A percentile compares a stretch with the other conserved stretches of the same genome.
Evolutionary conservation across 2,797 vertebrate species (phyloP).

Genomic region (Neosilurus mollespiculum): DNA sequence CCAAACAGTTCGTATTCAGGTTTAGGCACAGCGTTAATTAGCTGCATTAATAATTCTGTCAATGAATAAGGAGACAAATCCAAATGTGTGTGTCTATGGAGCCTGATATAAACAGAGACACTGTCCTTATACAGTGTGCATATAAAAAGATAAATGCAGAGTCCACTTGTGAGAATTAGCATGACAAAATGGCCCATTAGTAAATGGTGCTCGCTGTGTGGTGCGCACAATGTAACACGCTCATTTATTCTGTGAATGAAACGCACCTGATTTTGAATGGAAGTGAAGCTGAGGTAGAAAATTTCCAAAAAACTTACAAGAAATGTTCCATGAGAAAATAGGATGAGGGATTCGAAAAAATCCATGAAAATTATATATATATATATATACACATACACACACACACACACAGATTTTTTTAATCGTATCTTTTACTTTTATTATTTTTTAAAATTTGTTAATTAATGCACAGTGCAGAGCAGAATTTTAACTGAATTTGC

Average conservation of each 20-base stretch:
- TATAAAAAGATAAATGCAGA: neutral
- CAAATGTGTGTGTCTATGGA: constrained; percentile 1
- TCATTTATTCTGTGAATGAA: constrained; percentile 48
- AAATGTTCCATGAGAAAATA: too few species aligned
- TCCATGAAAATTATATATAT: too few species aligned
- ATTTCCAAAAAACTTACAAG: too few species aligned
- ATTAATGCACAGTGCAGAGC: too few species aligned
- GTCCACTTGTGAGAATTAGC: constrained; percentile 38
- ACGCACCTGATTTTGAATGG: constrained; percentile 50
- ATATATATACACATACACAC: too few species aligned
- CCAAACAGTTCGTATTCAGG: neutral
- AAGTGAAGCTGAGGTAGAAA: constrained; percentile 33
- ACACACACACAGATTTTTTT: too few species aligned
- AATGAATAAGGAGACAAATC: neutral
- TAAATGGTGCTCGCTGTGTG: constrained; percentile 31
- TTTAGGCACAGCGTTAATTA: neutral
- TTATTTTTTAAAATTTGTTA: too few species aligned
- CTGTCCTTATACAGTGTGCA: neutral
- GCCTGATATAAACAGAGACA: constrained; percentile 34
- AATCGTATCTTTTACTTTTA: too few species aligned
- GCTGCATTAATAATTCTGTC: neutral
- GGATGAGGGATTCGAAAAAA: too few species aligned
- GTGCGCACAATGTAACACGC: constrained; percentile 46
- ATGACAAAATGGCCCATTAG: constrained; percentile 42
- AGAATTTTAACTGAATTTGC: too few species aligned